These are phyloP conservation scores for Ophioderma brevispina DNA, from an alignment of 35 echinoderm and acorn worm species.

Conservation along the genomic window DNA sequence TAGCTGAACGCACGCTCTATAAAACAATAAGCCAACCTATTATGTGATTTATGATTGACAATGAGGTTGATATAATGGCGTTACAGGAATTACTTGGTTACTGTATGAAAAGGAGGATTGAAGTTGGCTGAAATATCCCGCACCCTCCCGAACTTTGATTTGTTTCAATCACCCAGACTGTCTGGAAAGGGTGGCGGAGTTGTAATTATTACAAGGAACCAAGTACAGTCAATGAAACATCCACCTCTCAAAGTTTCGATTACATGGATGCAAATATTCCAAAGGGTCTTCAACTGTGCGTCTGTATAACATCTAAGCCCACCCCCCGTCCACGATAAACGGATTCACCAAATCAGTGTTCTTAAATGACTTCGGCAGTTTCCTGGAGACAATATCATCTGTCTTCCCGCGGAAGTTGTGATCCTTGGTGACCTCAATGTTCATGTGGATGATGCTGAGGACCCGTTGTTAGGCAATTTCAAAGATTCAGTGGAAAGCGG, in stretches of 20 bases:
- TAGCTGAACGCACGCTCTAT: slow-evolving; percentile 13
- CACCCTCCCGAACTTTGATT: slow-evolving; percentile 15
- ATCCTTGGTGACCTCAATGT: neutral
- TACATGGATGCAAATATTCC: neutral
- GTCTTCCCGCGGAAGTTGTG: neutral
- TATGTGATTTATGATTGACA: slow-evolving; percentile 10
- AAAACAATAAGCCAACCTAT: neutral
- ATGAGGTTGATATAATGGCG: slow-evolving; percentile 23
- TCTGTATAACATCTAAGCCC: neutral
- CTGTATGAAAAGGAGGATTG: slow-evolving; percentile 18
- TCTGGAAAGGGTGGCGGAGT: neutral
- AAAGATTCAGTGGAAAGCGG: neutral
- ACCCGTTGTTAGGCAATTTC: neutral
- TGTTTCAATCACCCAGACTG: neutral
- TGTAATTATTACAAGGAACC: neutral
- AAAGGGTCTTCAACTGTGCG: neutral
- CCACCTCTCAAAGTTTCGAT: neutral
- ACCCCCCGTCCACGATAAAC: neutral
- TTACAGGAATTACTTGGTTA: slow-evolving; percentile 14
- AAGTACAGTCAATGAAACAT: slow-evolving; percentile 1
- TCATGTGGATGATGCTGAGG: neutral
- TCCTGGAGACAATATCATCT: neutral
- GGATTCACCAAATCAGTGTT: neutral
- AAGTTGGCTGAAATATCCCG: neutral
- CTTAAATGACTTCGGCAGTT: slow-evolving; percentile 5